These are phyloP conservation scores for Myiotriccus ornatus DNA, from an alignment of 2,797 vertebrate species.

Conservation along the genomic window DNA sequence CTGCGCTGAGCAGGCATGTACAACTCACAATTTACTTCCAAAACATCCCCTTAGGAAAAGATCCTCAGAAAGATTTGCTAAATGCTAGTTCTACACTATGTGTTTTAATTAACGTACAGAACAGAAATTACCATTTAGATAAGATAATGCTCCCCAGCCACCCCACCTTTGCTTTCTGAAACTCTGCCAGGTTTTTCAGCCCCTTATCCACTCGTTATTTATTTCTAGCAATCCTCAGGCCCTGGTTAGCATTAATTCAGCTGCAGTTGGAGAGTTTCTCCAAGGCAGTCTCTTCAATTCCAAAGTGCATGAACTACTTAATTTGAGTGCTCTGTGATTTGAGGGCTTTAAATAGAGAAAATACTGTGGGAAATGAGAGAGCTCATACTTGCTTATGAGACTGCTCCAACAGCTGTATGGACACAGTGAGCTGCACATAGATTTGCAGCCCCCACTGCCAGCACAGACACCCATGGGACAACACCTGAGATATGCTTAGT, in stretches of 20 bases:
- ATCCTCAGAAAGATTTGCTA: constrained; percentile 10
- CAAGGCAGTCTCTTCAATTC: constrained; percentile 63
- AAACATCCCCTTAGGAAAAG: constrained; percentile 26
- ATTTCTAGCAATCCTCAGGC: not conserved
- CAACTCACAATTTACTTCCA: not conserved
- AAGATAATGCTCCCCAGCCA: constrained; percentile 44
- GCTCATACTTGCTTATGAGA: not conserved
- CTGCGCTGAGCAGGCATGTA: not conserved
- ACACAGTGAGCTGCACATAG: accelerated
- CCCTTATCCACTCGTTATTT: not conserved
- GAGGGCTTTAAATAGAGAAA: constrained; percentile 66
- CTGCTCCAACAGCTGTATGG: not conserved
- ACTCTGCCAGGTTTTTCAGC: constrained; percentile 10
- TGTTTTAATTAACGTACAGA: constrained; percentile 43
- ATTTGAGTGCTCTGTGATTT: constrained; percentile 64
- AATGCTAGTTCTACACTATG: constrained; percentile 17
- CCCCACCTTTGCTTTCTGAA: constrained; percentile 2
- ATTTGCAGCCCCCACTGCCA: not conserved
- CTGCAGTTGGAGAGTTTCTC: constrained; percentile 59
- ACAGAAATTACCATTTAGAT: constrained; percentile 56
- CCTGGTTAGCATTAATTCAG: constrained; percentile 4
- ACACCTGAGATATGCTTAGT: not conserved
- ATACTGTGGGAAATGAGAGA: constrained; percentile 59
- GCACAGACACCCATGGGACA: not conserved
- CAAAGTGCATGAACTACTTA: constrained; percentile 64